These are phyloP conservation scores for Ornithoptera priamus DNA, from an alignment of 2,888 invertebrate genomes.

Conservation along the genomic window DNA sequence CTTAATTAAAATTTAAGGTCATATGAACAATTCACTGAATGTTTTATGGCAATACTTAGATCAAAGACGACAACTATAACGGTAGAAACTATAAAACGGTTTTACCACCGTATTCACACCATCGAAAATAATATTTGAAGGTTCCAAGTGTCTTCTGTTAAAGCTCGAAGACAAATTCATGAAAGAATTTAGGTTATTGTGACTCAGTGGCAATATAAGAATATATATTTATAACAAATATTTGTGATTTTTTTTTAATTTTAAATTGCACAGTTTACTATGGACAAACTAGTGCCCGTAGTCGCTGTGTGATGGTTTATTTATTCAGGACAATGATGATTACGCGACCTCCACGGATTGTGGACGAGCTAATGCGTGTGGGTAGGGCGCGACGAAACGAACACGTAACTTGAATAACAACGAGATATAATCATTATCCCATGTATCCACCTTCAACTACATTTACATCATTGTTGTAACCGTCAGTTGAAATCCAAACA, in stretches of 20 bases:
- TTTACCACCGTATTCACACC: too few relatives aligned
- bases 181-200: too few relatives aligned
- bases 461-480: conserved; percentile 15
- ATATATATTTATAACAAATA: too few relatives aligned
- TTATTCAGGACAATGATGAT: conserved; percentile 53
- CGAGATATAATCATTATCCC: conserved; percentile 36
- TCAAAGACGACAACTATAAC: too few relatives aligned
- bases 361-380: conserved; percentile 38
- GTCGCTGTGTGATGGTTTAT: conserved; percentile 37
- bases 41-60: too few relatives aligned
- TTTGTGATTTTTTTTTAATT: background rate
- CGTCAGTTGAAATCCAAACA: background rate
- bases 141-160: too few relatives aligned
- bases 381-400: conserved; percentile 42
- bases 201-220: too few relatives aligned
- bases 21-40: too few relatives aligned
- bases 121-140: too few relatives aligned
- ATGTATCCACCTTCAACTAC: conserved; percentile 23
- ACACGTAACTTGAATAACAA: conserved; percentile 46
- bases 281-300: conserved; percentile 1
- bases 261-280: background rate
- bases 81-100: too few relatives aligned
- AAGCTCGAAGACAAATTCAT: too few relatives aligned
- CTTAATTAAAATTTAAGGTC: too few relatives aligned
- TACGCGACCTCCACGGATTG: conserved; percentile 47